phyloP scores from a whole-genome alignment of 2,797 vertebrate species.

The Dendrocincla fuliginosa region DNA sequence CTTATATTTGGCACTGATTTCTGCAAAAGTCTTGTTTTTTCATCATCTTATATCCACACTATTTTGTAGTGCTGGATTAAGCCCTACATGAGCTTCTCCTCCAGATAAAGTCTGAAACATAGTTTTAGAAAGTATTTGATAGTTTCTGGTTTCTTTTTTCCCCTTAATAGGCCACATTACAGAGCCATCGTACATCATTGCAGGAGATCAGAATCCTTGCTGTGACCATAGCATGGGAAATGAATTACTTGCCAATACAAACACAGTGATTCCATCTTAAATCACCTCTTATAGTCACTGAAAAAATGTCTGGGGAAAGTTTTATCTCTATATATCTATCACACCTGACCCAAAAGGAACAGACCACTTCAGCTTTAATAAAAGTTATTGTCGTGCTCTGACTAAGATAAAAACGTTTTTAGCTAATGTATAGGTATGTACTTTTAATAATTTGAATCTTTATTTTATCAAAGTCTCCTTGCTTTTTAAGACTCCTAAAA shows the following conservation, averaged over 20 bases:
- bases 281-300: not conserved
- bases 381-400: not conserved
- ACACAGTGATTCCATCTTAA: not conserved
- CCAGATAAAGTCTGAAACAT: not conserved
- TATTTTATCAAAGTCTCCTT: not conserved
- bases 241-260: constrained; percentile 16
- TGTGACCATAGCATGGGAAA: not conserved
- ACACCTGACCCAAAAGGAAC: not conserved
- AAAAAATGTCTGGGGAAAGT: not conserved
- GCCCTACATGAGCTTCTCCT: not conserved
- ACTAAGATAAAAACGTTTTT: constrained; percentile 19
- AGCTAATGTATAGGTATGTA: not conserved
- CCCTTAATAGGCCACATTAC: not conserved
- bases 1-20: constrained; percentile 65
- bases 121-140: not conserved
- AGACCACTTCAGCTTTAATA: constrained; percentile 36
- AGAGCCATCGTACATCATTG: not conserved
- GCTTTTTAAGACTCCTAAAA: not conserved
- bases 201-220: not conserved
- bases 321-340: constrained; percentile 5
- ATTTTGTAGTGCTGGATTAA: not conserved
- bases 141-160: not conserved
- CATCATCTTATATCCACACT: not conserved
- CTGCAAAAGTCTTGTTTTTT: not conserved
- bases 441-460: constrained; percentile 17